Base-by-base conservation (phyloP, 2,888 invertebrate genomes). In the Anticlea derivata region DNA sequence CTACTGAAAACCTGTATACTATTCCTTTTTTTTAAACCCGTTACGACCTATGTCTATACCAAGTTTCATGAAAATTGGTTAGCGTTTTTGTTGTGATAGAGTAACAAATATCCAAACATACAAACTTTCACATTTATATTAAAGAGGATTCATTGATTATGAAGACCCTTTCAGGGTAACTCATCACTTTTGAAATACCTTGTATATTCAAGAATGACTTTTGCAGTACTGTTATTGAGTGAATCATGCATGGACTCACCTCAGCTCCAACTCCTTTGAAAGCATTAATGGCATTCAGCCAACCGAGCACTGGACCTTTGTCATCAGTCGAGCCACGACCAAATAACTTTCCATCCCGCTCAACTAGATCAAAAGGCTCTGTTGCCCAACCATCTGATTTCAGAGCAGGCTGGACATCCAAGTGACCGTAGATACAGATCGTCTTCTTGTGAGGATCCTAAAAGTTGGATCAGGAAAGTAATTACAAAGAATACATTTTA, bases 401-500 rank as follows among this genome's bases (percentile, higher is more conserved):
- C 22, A 94, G 80, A 0, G 99, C 99, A 6, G 99, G 99, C 80
- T 99, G 99, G 0, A 99, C 99, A 91, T 99, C 99, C 73, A 99
- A 92, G 87, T 99, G 99, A 0, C 99, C 99, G 82, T 99, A 99
- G 49, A 99, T 92, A 50, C 97, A 94, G 31, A 99, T 94, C 4
- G 99, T 99, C 75, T 97, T 98, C 88, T 99, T 99, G 29, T 92
- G 92, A 0, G 94, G 89, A 75, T 98, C 97, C 92, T 48, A 7
- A 17, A 8, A 13, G 6, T 2, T 7, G 17, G 7, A 33, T 20
- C 5, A 26, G 8, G 5, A 13, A 17, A 2, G 24, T 26, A 10
- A 22, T 1, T 1, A 5, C 4, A 23, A 22, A 11, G 12, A n/a
- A 17, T 37, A 2, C 5, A 27, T 17, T n/a, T 13, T 35, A 22